These are phyloP conservation scores for Hydrocynus forskahlii DNA, from an alignment of 2,797 vertebrate genomes.

Conservation along the genomic window DNA sequence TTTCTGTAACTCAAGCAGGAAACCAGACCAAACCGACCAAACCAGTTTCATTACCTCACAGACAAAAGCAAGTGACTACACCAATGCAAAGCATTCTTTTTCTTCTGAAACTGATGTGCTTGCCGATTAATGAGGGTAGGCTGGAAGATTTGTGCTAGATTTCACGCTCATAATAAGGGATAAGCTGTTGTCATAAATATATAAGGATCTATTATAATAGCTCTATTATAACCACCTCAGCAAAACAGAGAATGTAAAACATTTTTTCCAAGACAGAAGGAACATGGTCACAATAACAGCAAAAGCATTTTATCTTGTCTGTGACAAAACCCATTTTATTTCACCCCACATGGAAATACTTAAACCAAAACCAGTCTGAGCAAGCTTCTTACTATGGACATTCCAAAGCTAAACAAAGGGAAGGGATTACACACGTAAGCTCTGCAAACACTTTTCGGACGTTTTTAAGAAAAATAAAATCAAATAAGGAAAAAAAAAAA, in stretches of 20 bases:
- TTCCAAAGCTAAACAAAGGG: constrained; percentile 11
- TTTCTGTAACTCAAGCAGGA: constrained; percentile 61
- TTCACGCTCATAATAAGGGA: neutral
- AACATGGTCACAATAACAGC: neutral
- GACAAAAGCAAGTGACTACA: neutral
- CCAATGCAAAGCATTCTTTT: constrained; percentile 2
- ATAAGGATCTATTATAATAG: neutral
- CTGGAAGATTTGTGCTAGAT: neutral
- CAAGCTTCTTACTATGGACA: constrained; percentile 47
- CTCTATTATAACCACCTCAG: neutral
- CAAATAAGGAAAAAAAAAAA: neutral
- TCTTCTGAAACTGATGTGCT: too few species aligned
- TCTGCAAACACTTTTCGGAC: neutral
- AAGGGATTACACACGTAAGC: neutral
- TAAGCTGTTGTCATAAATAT: neutral
- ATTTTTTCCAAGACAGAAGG: neutral
- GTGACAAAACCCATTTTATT: neutral
- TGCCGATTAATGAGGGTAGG: neutral
- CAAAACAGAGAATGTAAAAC: neutral
- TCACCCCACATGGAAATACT: neutral
- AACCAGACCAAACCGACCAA: constrained; percentile 64
- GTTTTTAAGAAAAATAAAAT: neutral
- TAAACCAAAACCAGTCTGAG: constrained; percentile 53
- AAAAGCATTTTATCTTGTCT: neutral
- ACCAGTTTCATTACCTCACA: constrained; percentile 65